Base-by-base conservation (phyloP, 2,888 invertebrate species). In the Andrena chrysosceles region DNA sequence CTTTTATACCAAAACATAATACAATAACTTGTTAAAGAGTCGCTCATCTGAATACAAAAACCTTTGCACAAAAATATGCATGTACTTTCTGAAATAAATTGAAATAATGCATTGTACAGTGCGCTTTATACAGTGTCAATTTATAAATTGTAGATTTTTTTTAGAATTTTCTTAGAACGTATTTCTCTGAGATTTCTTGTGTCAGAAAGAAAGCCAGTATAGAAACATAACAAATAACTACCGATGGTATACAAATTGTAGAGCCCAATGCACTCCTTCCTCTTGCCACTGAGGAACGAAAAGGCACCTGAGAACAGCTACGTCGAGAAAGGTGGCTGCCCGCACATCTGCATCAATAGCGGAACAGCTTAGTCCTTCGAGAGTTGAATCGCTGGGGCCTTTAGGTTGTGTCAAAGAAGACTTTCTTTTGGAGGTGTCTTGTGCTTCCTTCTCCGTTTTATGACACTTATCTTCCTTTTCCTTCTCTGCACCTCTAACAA, bases 251-350 rank as follows among this genome's bases (percentile, higher is more conserved):
- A 98, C 95, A 94, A 97, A 99, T 93, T 98, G 97, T 42, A 99
- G 94, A 16, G 98, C 99, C 99, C 99, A 99, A 93, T 97, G 98
- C 13, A 99, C 97, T 0, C 99, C 99, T 93, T 99, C 99, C 93
- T 99, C 99, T 92, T 98, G 97, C 99, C 99, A 99, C 92, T 99
- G 98, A 0, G 98, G 96, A 81, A 99, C 97, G 93, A 99, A 99
- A 16, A 99, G 95, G 93, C 99, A 99, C 70, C 99, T 96, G 73
- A 99, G 94, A 0, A 99, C 99, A 2, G 99, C 98, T 0, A 99
- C 98, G 94, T 99, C 99, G 75, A 99, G 95, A 93, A 99, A 99
- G 0, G 99, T 99, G 0, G 99, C 99, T 26, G 98, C 97, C 16
- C 96, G 95, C 1, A 97, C 95, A 94, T 97, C 96, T 7, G 84